Percentiles rank a stretch among this genome's conserved stretches.
phyloP scores from a whole-genome alignment of 92 coral and sea anemone genomes.

The Parazoanthus darwini region DNA sequence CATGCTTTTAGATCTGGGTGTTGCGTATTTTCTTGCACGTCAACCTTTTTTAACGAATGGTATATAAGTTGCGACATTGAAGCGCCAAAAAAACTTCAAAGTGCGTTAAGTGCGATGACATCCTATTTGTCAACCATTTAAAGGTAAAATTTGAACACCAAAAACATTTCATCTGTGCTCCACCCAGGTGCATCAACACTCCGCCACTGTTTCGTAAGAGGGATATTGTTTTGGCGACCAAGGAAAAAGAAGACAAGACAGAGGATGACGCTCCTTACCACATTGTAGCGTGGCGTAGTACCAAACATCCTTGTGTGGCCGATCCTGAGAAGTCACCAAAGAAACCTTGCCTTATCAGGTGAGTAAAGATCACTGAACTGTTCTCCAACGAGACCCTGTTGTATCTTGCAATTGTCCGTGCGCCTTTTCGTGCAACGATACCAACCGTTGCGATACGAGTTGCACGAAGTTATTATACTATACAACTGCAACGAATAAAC shows the following conservation, averaged over 20 bases:
- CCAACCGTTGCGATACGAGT: neutral
- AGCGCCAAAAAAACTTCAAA: too few relatives aligned
- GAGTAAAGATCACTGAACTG: neutral
- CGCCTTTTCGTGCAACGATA: too few relatives aligned
- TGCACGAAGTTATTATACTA: neutral
- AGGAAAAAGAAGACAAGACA: slow-evolving; percentile 63
- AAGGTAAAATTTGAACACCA: neutral
- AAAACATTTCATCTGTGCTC: neutral
- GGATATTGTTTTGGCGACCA: slow-evolving; percentile 69
- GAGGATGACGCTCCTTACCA: slow-evolving; percentile 65
- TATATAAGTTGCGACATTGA: too few relatives aligned
- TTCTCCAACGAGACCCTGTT: neutral
- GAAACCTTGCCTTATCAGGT: slow-evolving; percentile 40
- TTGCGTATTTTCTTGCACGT: too few relatives aligned
- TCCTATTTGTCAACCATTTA: neutral
- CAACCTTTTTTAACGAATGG: too few relatives aligned
- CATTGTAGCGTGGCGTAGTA: slow-evolving; percentile 78
- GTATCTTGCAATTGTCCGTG: neutral
- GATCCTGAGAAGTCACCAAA: slow-evolving; percentile 24
- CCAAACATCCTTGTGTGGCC: slow-evolving; percentile 68
- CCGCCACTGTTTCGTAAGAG: slow-evolving; percentile 52
- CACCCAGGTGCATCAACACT: slow-evolving; percentile 35
- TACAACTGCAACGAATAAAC: neutral
- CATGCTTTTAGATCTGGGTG: too few relatives aligned
- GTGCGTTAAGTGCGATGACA: too few relatives aligned